phyloP scores from a whole-genome alignment of 1,140 invertebrate genomes.

The Tetranychus urticae region DNA sequence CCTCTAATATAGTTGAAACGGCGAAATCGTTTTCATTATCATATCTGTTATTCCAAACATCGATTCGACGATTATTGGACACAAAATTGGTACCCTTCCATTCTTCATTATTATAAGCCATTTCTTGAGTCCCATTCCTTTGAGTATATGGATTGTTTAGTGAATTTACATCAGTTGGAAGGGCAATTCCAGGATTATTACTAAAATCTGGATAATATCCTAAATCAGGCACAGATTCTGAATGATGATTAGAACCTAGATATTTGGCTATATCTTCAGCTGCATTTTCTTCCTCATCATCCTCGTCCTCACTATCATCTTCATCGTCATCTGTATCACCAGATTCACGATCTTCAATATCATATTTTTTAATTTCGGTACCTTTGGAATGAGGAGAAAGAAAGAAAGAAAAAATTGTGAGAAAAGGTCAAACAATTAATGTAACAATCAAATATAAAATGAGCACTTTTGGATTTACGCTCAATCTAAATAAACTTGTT shows the following conservation, averaged over 20 bases:
- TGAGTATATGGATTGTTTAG: background rate
- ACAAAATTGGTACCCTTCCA: background rate
- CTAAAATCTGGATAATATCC: background rate
- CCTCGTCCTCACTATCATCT: constrained; percentile 21
- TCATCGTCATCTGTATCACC: constrained; percentile 16
- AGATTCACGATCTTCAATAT: background rate
- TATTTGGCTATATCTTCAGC: constrained; percentile 4
- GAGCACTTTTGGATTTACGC: too few relatives aligned
- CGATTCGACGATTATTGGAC: background rate
- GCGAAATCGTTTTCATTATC: background rate
- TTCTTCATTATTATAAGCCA: background rate
- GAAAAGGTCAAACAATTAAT: too few relatives aligned
- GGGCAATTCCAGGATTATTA: background rate
- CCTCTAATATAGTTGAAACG: background rate
- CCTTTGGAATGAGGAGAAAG: background rate
- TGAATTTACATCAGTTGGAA: background rate
- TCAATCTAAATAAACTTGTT: too few relatives aligned
- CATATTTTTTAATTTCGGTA: background rate
- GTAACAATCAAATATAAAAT: too few relatives aligned
- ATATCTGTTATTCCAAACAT: background rate
- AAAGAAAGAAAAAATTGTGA: too few relatives aligned
- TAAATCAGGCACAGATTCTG: background rate
- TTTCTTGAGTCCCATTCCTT: background rate
- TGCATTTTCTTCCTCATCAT: constrained; percentile 17
- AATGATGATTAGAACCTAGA: background rate